Conservation (phyloP, 1,140 invertebrate genomes). For the Hyles vespertilio region DNA sequence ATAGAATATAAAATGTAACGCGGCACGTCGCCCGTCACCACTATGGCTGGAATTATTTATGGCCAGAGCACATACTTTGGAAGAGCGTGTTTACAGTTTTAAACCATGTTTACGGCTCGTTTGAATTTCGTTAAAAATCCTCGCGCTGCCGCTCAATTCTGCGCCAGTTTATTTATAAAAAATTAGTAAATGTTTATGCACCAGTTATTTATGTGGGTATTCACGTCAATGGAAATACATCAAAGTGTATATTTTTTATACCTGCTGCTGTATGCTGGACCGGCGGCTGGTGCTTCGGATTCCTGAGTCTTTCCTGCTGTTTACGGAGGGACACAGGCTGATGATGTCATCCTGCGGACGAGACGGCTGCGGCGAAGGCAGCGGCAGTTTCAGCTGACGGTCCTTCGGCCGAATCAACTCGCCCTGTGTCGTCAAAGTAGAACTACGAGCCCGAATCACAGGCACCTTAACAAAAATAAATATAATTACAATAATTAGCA, state of each 20-base stretch:
- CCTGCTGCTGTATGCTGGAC: conserved; percentile 90
- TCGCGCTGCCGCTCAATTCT: conserved; percentile 12
- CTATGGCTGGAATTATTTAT: conserved; percentile 16
- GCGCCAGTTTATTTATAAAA: conserved; percentile 20
- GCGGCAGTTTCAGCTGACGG: conserved; percentile 49
- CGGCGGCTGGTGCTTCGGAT: conserved; percentile 89
- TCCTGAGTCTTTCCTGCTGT: conserved; percentile 91
- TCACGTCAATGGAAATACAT: conserved; percentile 17
- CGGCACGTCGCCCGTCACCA: conserved; percentile 4
- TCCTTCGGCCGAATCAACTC: conserved; percentile 51
- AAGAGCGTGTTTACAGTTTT: conserved; percentile 24
- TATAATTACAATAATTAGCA: neutral
- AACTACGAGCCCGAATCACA: conserved; percentile 76
- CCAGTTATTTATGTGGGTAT: conserved; percentile 10
- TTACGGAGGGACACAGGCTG: conserved; percentile 84
- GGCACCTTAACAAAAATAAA: conserved; percentile 43
- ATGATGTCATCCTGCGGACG: conserved; percentile 78
- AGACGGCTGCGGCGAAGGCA: conserved; percentile 36
- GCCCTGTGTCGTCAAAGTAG: conserved; percentile 68
- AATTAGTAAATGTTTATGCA: conserved; percentile 13
- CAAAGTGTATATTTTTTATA: conserved; percentile 38
- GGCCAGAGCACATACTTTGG: conserved; percentile 14
- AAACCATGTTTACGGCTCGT: conserved; percentile 22
- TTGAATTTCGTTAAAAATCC: conserved; percentile 20
- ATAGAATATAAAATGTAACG: conserved; percentile 1